Conservation (phyloP, 1,140 invertebrate species). For the Zaprionus lachaisei region DNA sequence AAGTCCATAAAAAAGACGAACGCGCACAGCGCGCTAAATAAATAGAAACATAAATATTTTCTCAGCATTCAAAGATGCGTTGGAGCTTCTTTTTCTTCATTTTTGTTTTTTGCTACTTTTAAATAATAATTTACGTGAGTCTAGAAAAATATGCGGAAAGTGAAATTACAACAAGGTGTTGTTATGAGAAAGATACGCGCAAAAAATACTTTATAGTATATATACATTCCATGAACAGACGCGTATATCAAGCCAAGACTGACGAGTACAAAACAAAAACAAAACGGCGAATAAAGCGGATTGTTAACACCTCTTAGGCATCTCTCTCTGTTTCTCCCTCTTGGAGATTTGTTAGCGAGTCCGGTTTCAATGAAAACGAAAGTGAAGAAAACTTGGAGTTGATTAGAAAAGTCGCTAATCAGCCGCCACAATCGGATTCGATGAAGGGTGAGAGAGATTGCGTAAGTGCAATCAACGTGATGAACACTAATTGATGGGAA, state of each 20-base stretch:
- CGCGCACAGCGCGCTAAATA: conserved; percentile 22
- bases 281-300: conserved; percentile 6
- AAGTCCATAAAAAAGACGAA: conserved; percentile 62
- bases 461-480: conserved; percentile 45
- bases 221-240: background rate
- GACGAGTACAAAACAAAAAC: background rate
- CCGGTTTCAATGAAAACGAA: conserved; percentile 78
- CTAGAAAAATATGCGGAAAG: conserved; percentile 75
- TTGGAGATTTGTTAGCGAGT: conserved; percentile 17
- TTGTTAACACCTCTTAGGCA: conserved; percentile 66
- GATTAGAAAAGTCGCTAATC: conserved; percentile 69
- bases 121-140: conserved; percentile 62
- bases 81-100: conserved; percentile 15
- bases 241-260: conserved; percentile 13
- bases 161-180: conserved; percentile 67
- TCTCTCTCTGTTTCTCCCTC: conserved; percentile 26
- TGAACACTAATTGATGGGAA: conserved; percentile 52
- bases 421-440: conserved; percentile 31
- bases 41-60: conserved; percentile 71
- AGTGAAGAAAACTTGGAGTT: conserved; percentile 59
- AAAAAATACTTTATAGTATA: background rate
- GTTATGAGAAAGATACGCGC: conserved; percentile 30
- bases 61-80: conserved; percentile 68
- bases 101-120: conserved; percentile 51
- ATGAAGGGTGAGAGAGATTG: conserved; percentile 29